Evolutionary conservation across 1,140 invertebrate species (phyloP).

Genomic region (Holotrichia oblita): DNA sequence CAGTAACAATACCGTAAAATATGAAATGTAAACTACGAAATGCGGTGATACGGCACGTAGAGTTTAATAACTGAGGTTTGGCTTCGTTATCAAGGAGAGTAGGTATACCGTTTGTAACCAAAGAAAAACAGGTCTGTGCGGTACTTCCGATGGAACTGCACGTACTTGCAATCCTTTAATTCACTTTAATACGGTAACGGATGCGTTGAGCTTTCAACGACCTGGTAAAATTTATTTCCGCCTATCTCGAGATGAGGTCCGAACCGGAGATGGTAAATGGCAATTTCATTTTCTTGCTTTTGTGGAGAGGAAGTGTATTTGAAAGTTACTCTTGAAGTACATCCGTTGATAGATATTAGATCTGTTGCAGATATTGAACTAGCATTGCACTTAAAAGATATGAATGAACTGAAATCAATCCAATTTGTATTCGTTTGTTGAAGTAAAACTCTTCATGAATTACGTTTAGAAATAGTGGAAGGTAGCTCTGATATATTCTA

Average conservation of each 20-base stretch:
- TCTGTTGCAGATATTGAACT: background rate
- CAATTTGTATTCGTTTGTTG: too few relatives aligned
- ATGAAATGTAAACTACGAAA: slow-evolving; percentile 3
- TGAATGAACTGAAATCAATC: too few relatives aligned
- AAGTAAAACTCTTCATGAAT: too few relatives aligned
- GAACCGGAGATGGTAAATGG: background rate
- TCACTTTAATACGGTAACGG: slow-evolving; percentile 11
- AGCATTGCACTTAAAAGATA: background rate
- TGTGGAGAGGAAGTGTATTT: background rate
- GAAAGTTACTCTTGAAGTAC: background rate
- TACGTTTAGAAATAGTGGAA: too few relatives aligned
- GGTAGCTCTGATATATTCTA: too few relatives aligned
- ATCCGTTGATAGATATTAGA: too few relatives aligned
- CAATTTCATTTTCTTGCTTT: slow-evolving; percentile 13
- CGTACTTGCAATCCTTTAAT: slow-evolving; percentile 12
- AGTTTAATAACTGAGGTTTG: slow-evolving; percentile 3
- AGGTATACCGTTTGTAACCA: background rate
- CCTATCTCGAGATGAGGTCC: slow-evolving; percentile 5
- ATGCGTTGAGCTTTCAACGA: background rate
- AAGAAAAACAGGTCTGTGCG: background rate
- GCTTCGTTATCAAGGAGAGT: background rate
- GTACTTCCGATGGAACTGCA: background rate
- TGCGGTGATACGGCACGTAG: slow-evolving; percentile 2
- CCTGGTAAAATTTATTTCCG: background rate
- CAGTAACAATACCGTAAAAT: slow-evolving; percentile 7